Evolutionary conservation across 2,888 invertebrate genomes (phyloP).

Genomic region (Tenthredo scrophulariae): DNA sequence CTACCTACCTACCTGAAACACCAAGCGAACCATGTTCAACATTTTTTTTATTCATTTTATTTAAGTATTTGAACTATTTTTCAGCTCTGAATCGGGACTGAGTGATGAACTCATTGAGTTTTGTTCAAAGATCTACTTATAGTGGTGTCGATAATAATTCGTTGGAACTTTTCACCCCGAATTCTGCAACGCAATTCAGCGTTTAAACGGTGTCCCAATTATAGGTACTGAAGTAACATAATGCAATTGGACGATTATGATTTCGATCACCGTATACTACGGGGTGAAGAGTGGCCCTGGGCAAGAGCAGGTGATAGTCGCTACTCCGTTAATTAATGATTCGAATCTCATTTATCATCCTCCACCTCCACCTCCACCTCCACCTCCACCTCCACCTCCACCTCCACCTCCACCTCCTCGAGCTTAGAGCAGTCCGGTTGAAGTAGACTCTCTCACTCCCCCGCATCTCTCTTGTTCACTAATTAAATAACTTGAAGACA

Average conservation of each 20-base stretch:
- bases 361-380: neutral
- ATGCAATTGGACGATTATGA: constrained; percentile 5
- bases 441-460: constrained; percentile 44
- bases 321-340: constrained; percentile 69
- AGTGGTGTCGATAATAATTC: no score
- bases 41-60: neutral
- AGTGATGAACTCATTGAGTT: no score
- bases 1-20: neutral
- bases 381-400: no score
- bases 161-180: no score
- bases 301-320: constrained; percentile 49
- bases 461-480: constrained; percentile 52
- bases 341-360: constrained; percentile 71
- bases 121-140: no score
- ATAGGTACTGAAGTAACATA: neutral
- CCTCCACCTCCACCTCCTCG: constrained; percentile 35
- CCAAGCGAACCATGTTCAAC: neutral
- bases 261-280: neutral
- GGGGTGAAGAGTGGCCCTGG: neutral
- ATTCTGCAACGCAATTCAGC: no score
- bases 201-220: no score
- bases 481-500: constrained; percentile 76
- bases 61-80: neutral
- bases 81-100: no score
- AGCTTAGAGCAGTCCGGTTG: constrained; percentile 24